phyloP scores from a whole-genome alignment of 2,888 invertebrate species.

The Eucera pruinosa region DNA sequence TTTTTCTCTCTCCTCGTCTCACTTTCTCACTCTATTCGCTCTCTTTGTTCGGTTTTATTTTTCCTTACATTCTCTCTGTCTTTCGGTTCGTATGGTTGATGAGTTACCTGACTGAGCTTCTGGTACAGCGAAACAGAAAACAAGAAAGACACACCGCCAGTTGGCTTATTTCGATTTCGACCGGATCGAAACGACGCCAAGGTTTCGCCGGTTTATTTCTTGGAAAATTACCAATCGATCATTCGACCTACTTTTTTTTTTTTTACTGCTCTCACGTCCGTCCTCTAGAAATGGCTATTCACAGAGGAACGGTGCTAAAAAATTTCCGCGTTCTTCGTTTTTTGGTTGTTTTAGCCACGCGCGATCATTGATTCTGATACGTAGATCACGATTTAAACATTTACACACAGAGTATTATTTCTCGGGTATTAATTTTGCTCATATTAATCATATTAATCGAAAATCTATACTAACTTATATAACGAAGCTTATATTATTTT shows the following conservation, averaged over 20 bases:
- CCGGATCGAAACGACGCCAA: conserved; percentile 62
- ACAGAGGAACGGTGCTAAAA: not conserved
- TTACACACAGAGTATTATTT: no score
- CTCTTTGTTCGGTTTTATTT: conserved; percentile 22
- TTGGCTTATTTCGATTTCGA: conserved; percentile 71
- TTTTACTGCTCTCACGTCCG: not conserved
- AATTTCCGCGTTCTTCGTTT: not conserved
- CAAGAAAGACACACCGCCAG: conserved; percentile 80
- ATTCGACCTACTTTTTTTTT: conserved; percentile 29
- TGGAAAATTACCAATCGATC: conserved; percentile 48
- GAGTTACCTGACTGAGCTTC: conserved; percentile 84
- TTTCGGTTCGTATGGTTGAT: conserved; percentile 58
- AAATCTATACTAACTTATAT: no score
- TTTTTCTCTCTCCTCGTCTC: conserved; percentile 16
- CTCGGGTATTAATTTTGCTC: no score
- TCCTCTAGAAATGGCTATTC: conserved; percentile 3
- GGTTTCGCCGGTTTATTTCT: conserved; percentile 23
- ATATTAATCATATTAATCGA: no score
- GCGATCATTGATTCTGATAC: no score
- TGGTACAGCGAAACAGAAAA: conserved; percentile 82
- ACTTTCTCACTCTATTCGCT: conserved; percentile 11
- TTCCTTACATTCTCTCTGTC: conserved; percentile 53
- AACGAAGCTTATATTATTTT: no score
- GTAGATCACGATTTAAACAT: no score
- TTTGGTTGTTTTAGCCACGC: not conserved